Percentiles rank a stretch among this genome's conserved stretches.
These are phyloP conservation scores for Misgurnus mizolepis DNA, from an alignment of 2,113 vertebrate species.

Conservation along the genomic window DNA sequence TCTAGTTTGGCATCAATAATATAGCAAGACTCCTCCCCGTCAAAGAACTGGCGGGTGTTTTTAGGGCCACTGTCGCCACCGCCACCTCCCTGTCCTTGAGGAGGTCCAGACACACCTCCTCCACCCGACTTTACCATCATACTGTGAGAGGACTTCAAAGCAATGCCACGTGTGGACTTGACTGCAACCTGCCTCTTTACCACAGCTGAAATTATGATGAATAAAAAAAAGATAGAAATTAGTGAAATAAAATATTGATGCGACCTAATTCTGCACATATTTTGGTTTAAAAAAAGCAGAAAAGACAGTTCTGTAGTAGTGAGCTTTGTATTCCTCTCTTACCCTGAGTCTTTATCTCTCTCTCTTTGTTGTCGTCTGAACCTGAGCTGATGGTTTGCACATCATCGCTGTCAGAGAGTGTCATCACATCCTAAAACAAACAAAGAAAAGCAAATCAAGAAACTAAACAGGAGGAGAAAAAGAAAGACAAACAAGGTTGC, in stretches of 20 bases:
- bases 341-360: conserved; percentile 70
- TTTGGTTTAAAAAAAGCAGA: too few species aligned
- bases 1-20: conserved; percentile 98
- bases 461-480: neutral
- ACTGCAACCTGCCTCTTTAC: conserved; percentile 93
- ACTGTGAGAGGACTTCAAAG: conserved; percentile 89
- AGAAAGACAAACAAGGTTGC: neutral
- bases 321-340: conserved; percentile 54
- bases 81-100: conserved; percentile 66
- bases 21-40: conserved; percentile 96
- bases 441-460: neutral
- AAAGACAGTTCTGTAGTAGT: too few species aligned
- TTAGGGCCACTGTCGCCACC: conserved; percentile 73
- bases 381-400: conserved; percentile 98
- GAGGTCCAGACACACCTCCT: conserved; percentile 56
- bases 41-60: conserved; percentile 91
- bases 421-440: conserved; percentile 84
- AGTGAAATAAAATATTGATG: neutral
- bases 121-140: conserved; percentile 86
- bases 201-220: conserved; percentile 65
- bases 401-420: conserved; percentile 92
- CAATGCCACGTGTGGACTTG: conserved; percentile 93
- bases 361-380: conserved; percentile 87
- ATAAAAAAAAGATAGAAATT: neutral
- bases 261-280: conserved; percentile 15